These are phyloP conservation scores for Alligator mississippiensis DNA, from an alignment of 2,113 vertebrate species.

Conservation along the genomic window DNA sequence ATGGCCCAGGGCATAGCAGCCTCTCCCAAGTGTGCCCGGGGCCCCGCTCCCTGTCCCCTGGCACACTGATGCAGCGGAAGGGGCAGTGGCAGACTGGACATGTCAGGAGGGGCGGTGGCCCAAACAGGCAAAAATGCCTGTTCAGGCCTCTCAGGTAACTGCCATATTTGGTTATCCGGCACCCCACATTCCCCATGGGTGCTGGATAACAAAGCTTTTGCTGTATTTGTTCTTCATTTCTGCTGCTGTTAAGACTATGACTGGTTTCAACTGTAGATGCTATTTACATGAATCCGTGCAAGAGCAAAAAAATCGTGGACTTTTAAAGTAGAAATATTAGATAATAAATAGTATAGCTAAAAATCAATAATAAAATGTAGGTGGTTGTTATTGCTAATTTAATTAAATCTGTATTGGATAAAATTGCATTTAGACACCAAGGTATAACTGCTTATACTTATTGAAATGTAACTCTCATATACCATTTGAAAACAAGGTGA, in stretches of 20 bases:
- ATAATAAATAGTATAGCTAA: constrained; percentile 67
- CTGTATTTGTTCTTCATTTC: background rate
- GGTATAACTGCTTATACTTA: constrained; percentile 29
- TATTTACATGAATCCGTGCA: constrained; percentile 30
- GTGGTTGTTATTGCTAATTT: constrained; percentile 68
- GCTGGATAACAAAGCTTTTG: background rate
- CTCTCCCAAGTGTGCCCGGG: too few species aligned
- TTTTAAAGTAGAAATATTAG: constrained; percentile 64
- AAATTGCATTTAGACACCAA: constrained; percentile 37
- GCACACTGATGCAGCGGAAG: too few species aligned
- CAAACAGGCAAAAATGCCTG: background rate
- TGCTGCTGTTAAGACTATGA: background rate
- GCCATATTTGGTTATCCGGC: too few species aligned
- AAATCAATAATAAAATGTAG: constrained; percentile 73
- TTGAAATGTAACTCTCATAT: constrained; percentile 57
- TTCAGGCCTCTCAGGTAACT: too few species aligned
- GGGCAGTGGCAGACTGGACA: too few species aligned
- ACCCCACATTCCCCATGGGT: too few species aligned
- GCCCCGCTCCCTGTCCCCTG: too few species aligned
- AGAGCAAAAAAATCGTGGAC: constrained; percentile 40
- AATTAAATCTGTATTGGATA: constrained; percentile 65
- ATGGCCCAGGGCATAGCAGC: too few species aligned
- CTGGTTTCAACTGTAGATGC: background rate
- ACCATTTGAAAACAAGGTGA: constrained; percentile 65
- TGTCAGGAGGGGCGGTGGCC: background rate